These are phyloP conservation scores for Muscicapa striata DNA, from an alignment of 2,797 vertebrate genomes.

Conservation along the genomic window DNA sequence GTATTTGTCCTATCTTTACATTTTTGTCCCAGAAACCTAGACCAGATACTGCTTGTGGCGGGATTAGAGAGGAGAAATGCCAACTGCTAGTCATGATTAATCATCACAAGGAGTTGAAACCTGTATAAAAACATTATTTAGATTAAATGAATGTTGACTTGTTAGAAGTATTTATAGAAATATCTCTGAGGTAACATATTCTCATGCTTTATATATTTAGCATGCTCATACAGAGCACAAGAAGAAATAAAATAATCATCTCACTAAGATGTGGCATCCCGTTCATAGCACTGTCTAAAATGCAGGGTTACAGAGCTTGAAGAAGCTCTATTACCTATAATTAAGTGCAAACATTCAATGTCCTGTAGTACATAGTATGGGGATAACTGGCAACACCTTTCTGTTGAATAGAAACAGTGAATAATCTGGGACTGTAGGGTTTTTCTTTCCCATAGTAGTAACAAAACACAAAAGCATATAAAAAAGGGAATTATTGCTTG, in stretches of 20 bases:
- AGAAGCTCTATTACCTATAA: not conserved
- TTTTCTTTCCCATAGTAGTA: not conserved
- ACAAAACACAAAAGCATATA: constrained; percentile 15
- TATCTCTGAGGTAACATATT: not conserved
- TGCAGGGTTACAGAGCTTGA: not conserved
- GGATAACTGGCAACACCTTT: not conserved
- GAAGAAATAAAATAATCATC: not conserved
- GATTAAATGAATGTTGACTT: not conserved
- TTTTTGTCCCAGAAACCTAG: not conserved
- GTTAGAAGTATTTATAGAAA: not conserved
- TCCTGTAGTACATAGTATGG: not conserved
- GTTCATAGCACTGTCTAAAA: not conserved
- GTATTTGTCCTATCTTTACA: not conserved
- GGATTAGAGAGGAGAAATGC: not conserved
- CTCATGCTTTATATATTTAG: not conserved
- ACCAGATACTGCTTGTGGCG: not conserved
- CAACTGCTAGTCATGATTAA: not conserved
- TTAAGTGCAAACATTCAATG: not conserved
- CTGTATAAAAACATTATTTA: not conserved
- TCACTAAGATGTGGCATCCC: not conserved
- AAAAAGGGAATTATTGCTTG: not conserved
- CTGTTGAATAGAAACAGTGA: constrained; percentile 4
- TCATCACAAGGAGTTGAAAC: not conserved
- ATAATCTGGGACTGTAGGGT: not conserved
- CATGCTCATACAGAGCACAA: not conserved